Evolutionary conservation across 2,797 vertebrate genomes (phyloP).

Genomic region (Arctocebus calabarensis): DNA sequence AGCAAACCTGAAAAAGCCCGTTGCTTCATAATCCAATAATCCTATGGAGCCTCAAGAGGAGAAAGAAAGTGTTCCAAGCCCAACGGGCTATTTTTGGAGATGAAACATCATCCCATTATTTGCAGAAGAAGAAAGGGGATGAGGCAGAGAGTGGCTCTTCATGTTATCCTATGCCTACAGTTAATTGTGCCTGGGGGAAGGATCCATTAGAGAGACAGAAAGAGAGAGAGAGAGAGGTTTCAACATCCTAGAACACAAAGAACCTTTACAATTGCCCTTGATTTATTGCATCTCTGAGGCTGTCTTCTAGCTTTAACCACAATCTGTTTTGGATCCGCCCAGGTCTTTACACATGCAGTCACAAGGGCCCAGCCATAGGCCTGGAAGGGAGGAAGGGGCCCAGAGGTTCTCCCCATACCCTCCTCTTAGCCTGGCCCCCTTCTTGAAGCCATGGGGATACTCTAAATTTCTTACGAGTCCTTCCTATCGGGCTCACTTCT

Average conservation of each 20-base stretch:
- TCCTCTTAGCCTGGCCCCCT: not conserved
- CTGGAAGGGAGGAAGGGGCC: not conserved
- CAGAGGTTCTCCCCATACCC: not conserved
- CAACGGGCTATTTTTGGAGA: slow-evolving; percentile 57
- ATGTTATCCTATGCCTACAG: not conserved
- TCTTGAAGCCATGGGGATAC: not conserved
- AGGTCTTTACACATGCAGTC: not conserved
- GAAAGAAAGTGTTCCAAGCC: slow-evolving; percentile 58
- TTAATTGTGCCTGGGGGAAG: slow-evolving; percentile 39
- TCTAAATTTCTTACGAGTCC: not conserved
- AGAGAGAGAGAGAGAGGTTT: slow-evolving; percentile 34
- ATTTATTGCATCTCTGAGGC: slow-evolving; percentile 42
- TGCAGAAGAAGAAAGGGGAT: slow-evolving; percentile 8
- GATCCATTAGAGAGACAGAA: not conserved
- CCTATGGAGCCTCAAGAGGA: not conserved
- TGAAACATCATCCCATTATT: slow-evolving; percentile 62
- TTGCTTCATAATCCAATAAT: slow-evolving; percentile 69
- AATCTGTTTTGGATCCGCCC: slow-evolving; percentile 12
- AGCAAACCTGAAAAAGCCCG: slow-evolving; percentile 29
- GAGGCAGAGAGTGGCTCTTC: not conserved
- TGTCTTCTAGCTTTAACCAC: slow-evolving; percentile 38
- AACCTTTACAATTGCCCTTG: slow-evolving; percentile 60
- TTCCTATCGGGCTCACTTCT: not conserved
- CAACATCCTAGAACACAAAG: slow-evolving; percentile 64
- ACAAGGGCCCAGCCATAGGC: not conserved